Evolutionary conservation across 2,113 vertebrate species (phyloP).

Genomic region (Craseonycteris thonglongyai): DNA sequence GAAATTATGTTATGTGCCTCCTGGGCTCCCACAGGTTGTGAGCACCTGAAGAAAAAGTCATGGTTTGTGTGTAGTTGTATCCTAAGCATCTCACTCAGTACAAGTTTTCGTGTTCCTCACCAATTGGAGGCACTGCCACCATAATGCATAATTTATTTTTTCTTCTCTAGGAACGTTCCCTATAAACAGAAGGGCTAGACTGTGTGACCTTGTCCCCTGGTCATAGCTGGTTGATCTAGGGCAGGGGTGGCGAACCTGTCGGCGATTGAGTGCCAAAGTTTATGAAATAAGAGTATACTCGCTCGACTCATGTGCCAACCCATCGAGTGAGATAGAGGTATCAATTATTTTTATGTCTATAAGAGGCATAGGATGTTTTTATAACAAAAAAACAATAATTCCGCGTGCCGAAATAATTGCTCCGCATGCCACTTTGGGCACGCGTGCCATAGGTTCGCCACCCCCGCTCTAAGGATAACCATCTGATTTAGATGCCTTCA

Average conservation of each 20-base stretch:
- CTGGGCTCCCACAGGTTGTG: not conserved
- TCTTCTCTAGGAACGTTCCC: not conserved
- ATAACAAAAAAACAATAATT: too few species aligned
- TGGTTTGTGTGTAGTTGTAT: not conserved
- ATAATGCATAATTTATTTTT: not conserved
- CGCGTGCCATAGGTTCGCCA: too few species aligned
- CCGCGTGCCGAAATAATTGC: too few species aligned
- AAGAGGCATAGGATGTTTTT: too few species aligned
- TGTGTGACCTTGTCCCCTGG: not conserved
- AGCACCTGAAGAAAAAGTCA: not conserved
- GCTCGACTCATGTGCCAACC: too few species aligned
- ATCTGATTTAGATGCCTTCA: not conserved
- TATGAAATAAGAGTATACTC: too few species aligned
- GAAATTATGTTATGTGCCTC: not conserved
- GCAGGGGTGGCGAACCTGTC: too few species aligned
- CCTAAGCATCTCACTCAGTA: not conserved
- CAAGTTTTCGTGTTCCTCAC: not conserved
- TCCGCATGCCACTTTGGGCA: too few species aligned
- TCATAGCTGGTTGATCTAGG: not conserved
- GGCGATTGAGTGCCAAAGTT: too few species aligned
- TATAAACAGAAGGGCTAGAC: not conserved
- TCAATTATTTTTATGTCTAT: too few species aligned
- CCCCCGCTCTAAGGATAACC: not conserved
- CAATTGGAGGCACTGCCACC: not conserved
- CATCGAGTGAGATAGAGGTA: too few species aligned